Conservation (phyloP, 2,797 vertebrate genomes). For the Champsocephalus gunnari region DNA sequence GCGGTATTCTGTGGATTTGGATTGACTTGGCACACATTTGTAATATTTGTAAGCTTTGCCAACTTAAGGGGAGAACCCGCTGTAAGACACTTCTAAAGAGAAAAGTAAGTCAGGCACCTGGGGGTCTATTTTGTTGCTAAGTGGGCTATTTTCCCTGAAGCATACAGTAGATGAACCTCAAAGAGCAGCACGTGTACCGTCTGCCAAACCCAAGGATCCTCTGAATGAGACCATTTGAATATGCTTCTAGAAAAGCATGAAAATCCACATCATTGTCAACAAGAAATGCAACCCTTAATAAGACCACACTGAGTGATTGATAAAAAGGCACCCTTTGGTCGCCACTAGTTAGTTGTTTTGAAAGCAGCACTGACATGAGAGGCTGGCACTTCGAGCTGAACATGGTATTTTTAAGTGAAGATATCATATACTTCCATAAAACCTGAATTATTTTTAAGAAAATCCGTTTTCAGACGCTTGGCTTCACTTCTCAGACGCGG, state of each 20-base stretch:
- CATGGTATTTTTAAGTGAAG: too few species aligned
- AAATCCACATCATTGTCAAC: background rate
- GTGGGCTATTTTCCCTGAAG: constrained; percentile 2
- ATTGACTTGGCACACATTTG: constrained; percentile 7
- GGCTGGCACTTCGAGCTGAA: too few species aligned
- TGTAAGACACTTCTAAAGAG: background rate
- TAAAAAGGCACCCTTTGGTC: too few species aligned
- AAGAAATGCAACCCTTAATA: too few species aligned
- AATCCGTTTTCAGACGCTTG: too few species aligned
- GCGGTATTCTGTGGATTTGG: background rate
- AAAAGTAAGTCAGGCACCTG: too few species aligned
- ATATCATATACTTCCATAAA: too few species aligned
- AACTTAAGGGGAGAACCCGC: background rate
- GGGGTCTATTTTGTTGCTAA: background rate
- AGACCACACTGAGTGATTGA: too few species aligned
- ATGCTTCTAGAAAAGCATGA: background rate
- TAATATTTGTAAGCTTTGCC: background rate
- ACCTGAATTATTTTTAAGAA: too few species aligned
- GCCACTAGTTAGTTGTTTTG: too few species aligned
- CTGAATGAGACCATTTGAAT: background rate
- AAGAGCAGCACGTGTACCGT: background rate
- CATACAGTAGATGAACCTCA: background rate
- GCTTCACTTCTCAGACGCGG: too few species aligned
- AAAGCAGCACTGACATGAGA: too few species aligned
- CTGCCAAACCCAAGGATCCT: background rate